A percentile compares a stretch with the other conserved stretches of the same genome.
Conservation (phyloP, 1,140 invertebrate species). For the Hyles vespertilio region DNA sequence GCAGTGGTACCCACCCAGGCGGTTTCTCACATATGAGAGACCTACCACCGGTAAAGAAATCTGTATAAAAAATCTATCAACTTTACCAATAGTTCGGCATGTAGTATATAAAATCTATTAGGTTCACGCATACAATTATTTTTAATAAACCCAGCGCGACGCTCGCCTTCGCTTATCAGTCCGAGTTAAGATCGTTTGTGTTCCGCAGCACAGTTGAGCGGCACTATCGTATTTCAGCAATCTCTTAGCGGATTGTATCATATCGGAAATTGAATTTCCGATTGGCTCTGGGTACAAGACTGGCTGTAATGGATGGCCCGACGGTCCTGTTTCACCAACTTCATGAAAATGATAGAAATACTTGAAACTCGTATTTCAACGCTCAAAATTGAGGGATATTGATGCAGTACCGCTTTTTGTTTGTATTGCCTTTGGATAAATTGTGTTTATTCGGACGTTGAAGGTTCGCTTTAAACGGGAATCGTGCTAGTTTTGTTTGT, state of each 20-base stretch:
- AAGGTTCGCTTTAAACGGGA: too few relatives aligned
- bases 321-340: conserved; percentile 35
- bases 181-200: conserved; percentile 5
- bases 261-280: conserved; percentile 67
- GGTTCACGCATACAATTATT: neutral
- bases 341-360: conserved; percentile 45
- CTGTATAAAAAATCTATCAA: too few relatives aligned
- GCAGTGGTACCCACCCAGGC: too few relatives aligned
- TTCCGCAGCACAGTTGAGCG: conserved; percentile 2
- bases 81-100: too few relatives aligned
- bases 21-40: too few relatives aligned
- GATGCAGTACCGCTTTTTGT: conserved; percentile 23
- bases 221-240: conserved; percentile 47
- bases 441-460: conserved; percentile 18
- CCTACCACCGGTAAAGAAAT: too few relatives aligned
- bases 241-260: conserved; percentile 64
- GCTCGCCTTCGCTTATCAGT: neutral
- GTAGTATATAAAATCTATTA: too few relatives aligned
- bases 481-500: too few relatives aligned
- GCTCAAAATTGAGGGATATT: conserved; percentile 30
- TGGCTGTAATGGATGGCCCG: conserved; percentile 46
- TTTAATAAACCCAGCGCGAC: neutral
- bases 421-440: conserved; percentile 20
- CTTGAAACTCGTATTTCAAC: conserved; percentile 26
- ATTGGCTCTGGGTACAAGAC: conserved; percentile 48